phyloP scores from a whole-genome alignment of 2,888 invertebrate genomes.

The Cantharis lateralis region DNA sequence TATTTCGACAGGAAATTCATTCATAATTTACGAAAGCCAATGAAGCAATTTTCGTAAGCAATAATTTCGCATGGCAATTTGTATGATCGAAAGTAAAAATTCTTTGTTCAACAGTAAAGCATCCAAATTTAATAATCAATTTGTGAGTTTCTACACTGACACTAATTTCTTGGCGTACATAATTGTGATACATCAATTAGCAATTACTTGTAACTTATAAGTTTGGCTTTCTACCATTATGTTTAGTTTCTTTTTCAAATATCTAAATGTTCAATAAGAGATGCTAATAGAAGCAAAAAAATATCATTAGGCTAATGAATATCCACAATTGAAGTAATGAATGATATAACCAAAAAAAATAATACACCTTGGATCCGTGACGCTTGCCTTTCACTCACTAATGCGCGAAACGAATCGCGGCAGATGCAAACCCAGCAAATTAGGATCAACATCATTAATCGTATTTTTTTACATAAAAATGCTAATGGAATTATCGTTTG shows the following conservation, averaged over 20 bases:
- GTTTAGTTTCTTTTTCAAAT: neutral
- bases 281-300: conserved; percentile 17
- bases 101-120: neutral
- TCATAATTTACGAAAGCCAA: neutral
- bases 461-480: conserved; percentile 23
- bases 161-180: neutral
- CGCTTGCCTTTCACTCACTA: conserved; percentile 30
- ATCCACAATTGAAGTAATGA: conserved; percentile 32
- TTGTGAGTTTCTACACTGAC: neutral
- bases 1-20: neutral
- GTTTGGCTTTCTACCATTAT: neutral
- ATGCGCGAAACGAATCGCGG: conserved; percentile 32
- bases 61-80: neutral
- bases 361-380: conserved; percentile 31
- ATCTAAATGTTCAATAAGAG: conserved; percentile 2
- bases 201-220: neutral
- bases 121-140: neutral
- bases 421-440: conserved; percentile 31
- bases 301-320: conserved; percentile 30
- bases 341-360: conserved; percentile 20
- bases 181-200: neutral
- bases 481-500: conserved; percentile 29
- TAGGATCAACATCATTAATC: conserved; percentile 27
- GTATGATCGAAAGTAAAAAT: neutral
- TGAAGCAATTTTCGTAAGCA: neutral